Conservation (phyloP, 2,113 vertebrate genomes). For the Lonchura striata region DNA sequence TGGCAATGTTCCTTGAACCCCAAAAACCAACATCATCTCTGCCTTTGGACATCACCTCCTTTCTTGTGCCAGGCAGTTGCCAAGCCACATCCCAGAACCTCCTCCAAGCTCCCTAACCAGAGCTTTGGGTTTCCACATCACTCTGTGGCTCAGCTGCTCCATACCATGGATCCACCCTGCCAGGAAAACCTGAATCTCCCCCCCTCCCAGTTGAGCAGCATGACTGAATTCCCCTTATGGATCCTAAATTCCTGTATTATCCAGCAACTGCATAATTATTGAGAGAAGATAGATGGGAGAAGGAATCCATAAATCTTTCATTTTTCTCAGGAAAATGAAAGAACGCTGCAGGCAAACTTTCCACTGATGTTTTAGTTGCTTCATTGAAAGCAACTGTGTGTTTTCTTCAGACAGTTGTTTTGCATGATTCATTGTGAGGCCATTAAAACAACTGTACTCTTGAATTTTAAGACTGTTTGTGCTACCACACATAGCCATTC, state of each 20-base stretch:
- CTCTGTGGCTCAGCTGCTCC: background rate
- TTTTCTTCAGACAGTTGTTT: slow-evolving; percentile 17
- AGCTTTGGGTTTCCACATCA: background rate
- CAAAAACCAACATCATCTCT: background rate
- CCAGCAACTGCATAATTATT: background rate
- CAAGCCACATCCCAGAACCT: background rate
- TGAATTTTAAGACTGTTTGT: background rate
- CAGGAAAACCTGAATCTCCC: background rate
- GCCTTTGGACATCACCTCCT: background rate
- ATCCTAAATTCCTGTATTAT: background rate
- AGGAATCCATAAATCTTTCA: background rate
- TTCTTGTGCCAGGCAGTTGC: background rate
- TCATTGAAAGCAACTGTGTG: slow-evolving; percentile 24
- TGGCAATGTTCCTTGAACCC: background rate
- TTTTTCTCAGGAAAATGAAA: background rate
- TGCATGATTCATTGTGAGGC: slow-evolving; percentile 22
- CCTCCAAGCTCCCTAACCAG: background rate
- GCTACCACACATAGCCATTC: background rate
- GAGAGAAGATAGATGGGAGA: background rate
- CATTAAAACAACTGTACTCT: background rate
- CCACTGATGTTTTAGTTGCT: slow-evolving; percentile 7
- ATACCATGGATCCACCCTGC: background rate
- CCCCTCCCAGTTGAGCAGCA: background rate
- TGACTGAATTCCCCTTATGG: fast-evolving
- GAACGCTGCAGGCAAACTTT: slow-evolving; percentile 33